phyloP scores from a whole-genome alignment of 1,140 invertebrate species.

The Euglossa dilemma region DNA sequence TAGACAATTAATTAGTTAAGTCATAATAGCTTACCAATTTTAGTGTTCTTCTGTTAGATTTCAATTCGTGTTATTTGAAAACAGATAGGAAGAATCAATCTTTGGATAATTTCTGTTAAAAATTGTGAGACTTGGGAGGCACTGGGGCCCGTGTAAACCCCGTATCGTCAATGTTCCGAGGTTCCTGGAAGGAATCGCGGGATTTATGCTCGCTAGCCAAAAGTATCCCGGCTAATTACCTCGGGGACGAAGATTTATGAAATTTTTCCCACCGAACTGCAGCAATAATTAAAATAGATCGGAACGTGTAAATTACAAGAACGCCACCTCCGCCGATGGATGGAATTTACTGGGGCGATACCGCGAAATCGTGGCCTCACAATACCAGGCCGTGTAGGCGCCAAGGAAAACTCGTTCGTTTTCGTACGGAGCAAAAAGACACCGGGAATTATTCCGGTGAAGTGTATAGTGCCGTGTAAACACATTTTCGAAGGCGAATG shows the following conservation, averaged over 20 bases:
- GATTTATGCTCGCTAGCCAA: conserved; percentile 19
- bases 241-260: conserved; percentile 44
- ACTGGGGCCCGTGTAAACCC: not conserved
- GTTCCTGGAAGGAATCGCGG: conserved; percentile 28
- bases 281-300: conserved; percentile 52
- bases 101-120: accelerated
- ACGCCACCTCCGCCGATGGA: not conserved
- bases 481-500: conserved; percentile 21
- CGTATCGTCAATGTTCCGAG: conserved; percentile 26
- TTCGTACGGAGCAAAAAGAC: conserved; percentile 50
- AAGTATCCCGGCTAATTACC: conserved; percentile 42
- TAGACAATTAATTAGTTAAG: not conserved
- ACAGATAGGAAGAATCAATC: too few relatives aligned
- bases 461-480: conserved; percentile 49
- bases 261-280: conserved; percentile 10
- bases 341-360: conserved; percentile 44
- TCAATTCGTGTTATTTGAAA: not conserved
- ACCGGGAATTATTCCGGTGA: conserved; percentile 39
- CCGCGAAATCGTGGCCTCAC: conserved; percentile 31
- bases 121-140: not conserved
- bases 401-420: conserved; percentile 51
- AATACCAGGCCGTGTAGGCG: conserved; percentile 8
- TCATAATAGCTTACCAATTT: not conserved
- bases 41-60: not conserved
- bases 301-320: conserved; percentile 45